Conservation (phyloP, 1,140 invertebrate genomes). For the Zaprionus kolodkinae region DNA sequence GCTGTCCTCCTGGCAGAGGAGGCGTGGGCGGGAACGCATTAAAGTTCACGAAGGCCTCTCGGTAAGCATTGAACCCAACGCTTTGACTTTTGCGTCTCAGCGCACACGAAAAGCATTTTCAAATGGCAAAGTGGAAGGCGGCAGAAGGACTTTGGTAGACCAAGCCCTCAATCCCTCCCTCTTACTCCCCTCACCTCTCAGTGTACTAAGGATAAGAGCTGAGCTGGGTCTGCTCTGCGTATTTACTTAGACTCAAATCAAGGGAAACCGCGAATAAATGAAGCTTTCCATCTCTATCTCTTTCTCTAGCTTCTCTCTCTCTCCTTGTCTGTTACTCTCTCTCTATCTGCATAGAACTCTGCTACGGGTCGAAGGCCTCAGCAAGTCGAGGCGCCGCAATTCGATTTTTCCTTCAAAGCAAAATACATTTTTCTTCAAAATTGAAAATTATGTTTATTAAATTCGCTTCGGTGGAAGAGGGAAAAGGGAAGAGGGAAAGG, state of each 20-base stretch:
- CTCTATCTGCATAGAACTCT: not conserved
- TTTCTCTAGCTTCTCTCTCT: not conserved
- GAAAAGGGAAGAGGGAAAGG: too few species aligned
- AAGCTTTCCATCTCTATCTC: not conserved
- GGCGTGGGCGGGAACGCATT: constrained; percentile 26
- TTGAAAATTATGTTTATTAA: constrained; percentile 7
- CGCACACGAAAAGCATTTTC: constrained; percentile 72
- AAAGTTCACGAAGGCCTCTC: constrained; percentile 50
- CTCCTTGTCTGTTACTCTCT: too few species aligned
- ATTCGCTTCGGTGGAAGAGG: not conserved
- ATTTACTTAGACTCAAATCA: constrained; percentile 44
- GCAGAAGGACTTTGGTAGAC: not conserved
- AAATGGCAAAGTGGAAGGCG: constrained; percentile 15
- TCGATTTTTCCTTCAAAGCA: not conserved
- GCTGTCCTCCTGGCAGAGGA: constrained; percentile 14
- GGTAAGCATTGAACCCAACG: constrained; percentile 72
- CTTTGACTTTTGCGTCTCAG: constrained; percentile 77
- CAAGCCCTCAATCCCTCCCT: not conserved
- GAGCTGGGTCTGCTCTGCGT: not conserved
- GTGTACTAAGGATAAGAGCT: not conserved
- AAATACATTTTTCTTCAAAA: not conserved
- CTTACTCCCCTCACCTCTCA: not conserved
- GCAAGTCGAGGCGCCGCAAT: not conserved
- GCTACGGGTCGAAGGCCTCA: not conserved
- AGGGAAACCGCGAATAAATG: constrained; percentile 28